A percentile compares a stretch with the other conserved stretches of the same genome.
These are phyloP conservation scores for Drosophila serrata DNA, from an alignment of 1,140 invertebrate species.

Conservation along the genomic window DNA sequence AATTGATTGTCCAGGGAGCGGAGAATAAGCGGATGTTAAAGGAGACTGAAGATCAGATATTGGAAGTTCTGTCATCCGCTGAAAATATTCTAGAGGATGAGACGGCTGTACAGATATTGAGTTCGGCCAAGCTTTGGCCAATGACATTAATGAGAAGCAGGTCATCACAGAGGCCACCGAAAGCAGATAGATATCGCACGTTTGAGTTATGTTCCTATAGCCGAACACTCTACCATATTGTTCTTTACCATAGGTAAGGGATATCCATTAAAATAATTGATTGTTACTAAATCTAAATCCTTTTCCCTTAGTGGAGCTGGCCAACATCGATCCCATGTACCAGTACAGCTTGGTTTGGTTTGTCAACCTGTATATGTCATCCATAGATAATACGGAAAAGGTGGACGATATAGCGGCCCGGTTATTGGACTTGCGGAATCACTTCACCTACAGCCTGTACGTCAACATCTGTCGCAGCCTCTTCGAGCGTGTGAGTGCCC, in stretches of 20 bases:
- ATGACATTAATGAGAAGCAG: constrained; percentile 96
- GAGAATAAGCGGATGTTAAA: constrained; percentile 96
- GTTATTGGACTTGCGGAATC: constrained; percentile 90
- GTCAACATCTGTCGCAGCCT: constrained; percentile 96
- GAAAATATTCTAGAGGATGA: constrained; percentile 98
- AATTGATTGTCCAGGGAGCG: constrained; percentile 95
- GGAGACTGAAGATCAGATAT: constrained; percentile 97
- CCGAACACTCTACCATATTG: constrained; percentile 94
- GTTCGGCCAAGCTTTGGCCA: constrained; percentile 95
- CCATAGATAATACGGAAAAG: constrained; percentile 97
- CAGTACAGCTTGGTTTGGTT: constrained; percentile 98
- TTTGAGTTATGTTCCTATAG: constrained; percentile 94
- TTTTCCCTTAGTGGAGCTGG: constrained; percentile 89
- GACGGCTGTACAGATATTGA: constrained; percentile 95
- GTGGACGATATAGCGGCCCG: constrained; percentile 91
- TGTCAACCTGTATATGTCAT: constrained; percentile 94
- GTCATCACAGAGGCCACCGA: constrained; percentile 94
- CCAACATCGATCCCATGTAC: constrained; percentile 98
- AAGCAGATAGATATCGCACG: constrained; percentile 92
- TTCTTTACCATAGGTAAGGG: constrained; percentile 95
- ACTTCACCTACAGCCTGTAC: constrained; percentile 97
- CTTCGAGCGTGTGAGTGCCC: constrained; percentile 93
- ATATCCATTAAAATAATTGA: too few species aligned
- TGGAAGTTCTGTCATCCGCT: constrained; percentile 93
- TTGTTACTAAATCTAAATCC: not conserved